phyloP scores from a whole-genome alignment of 2,113 vertebrate genomes.

The Ondatra zibethicus region DNA sequence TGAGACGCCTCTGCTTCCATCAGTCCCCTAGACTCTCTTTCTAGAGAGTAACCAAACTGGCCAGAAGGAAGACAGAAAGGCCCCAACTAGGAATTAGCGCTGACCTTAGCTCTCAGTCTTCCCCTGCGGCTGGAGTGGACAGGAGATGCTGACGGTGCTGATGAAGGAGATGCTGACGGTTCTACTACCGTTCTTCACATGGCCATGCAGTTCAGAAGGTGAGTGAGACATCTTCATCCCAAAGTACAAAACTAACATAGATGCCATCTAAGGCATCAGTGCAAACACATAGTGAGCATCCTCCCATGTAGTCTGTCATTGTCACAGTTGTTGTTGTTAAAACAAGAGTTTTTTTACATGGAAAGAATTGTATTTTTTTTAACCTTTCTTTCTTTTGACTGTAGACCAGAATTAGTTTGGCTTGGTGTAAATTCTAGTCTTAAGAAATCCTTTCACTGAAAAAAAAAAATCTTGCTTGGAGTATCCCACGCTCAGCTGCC shows the following conservation, averaged over 20 bases:
- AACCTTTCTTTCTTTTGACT: slow-evolving; percentile 33
- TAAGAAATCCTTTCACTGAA: slow-evolving; percentile 45
- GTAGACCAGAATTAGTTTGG: slow-evolving; percentile 43
- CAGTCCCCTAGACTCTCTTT: neutral
- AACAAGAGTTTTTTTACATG: neutral
- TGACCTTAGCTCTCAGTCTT: neutral
- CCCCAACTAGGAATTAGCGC: neutral
- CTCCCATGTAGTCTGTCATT: neutral
- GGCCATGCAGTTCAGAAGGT: neutral
- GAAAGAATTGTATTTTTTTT: slow-evolving; percentile 17
- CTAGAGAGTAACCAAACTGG: slow-evolving; percentile 22
- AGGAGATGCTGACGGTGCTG: neutral
- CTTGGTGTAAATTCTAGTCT: slow-evolving; percentile 3
- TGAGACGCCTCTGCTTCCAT: neutral
- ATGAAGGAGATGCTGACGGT: neutral
- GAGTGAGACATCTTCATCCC: neutral
- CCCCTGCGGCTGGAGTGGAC: neutral
- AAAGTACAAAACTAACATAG: neutral
- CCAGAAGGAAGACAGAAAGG: neutral
- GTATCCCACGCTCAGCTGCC: neutral
- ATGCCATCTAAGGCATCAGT: neutral
- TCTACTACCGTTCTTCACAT: neutral
- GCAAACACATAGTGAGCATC: neutral
- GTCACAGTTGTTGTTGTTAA: neutral
- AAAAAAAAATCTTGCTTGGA: slow-evolving; percentile 45